Conservation (phyloP, 2,113 vertebrate species). For the Thalassoma bifasciatum region DNA sequence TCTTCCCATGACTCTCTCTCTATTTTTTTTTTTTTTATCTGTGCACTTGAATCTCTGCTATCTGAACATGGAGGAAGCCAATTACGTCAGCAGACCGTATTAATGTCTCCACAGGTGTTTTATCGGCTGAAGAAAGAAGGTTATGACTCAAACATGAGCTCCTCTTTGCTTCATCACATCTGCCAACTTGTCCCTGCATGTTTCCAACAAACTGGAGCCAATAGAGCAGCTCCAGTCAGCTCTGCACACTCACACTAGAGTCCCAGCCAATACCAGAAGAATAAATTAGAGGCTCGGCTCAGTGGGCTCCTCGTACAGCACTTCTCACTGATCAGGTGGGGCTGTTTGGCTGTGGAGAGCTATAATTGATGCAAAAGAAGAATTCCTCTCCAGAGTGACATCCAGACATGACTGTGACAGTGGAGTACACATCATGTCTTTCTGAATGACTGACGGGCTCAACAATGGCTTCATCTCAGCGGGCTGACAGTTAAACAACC, state of each 20-base stretch:
- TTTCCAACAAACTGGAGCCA: constrained; percentile 45
- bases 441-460: constrained; percentile 68
- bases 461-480: constrained; percentile 54
- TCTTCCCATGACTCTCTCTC: constrained; percentile 23
- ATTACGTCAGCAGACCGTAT: constrained; percentile 50
- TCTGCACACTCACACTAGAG: constrained; percentile 66
- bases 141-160: constrained; percentile 79
- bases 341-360: constrained; percentile 40
- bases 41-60: constrained; percentile 4
- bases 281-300: constrained; percentile 76
- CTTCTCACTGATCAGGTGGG: constrained; percentile 46
- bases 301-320: constrained; percentile 68
- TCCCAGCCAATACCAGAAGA: constrained; percentile 78
- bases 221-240: constrained; percentile 44
- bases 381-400: constrained; percentile 64
- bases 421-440: constrained; percentile 15
- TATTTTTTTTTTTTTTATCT: constrained; percentile 10
- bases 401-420: constrained; percentile 29
- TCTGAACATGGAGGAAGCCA: constrained; percentile 47
- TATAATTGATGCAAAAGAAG: constrained; percentile 81
- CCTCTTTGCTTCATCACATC: constrained; percentile 42
- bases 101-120: constrained; percentile 65
- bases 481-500: constrained; percentile 50
- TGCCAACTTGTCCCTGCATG: constrained; percentile 44
- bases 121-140: constrained; percentile 38